Base-by-base conservation (phyloP, 2,888 invertebrate species). In the Drosophila crucigera region DNA sequence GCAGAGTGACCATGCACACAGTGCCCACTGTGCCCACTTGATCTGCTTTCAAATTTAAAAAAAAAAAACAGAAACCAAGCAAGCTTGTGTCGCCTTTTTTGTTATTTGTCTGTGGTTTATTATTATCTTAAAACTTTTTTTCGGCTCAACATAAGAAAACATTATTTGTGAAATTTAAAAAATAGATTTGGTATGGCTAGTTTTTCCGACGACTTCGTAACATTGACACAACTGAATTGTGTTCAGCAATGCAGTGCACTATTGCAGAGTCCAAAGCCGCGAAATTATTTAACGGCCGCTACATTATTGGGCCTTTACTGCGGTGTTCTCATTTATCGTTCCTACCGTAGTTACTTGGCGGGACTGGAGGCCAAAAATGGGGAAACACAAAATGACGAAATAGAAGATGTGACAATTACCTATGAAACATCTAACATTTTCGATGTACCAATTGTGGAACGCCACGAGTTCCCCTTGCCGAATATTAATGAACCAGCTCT, bases 221-320 rank as follows among this genome's bases (percentile, higher is more conserved):
- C 69, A 14, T 54, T 78, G 10, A 65, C 68, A 22, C 76, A 60
- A 28, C 33, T 63, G 11, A 76, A 58, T 61, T 75, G 65, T 52
- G 65, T 79, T 3, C 70, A 52, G 14, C 41, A 61, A 43, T 73
- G 73, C 39, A 60, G 49, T 28, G 52, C 64, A 4, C 14, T 77
- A 0, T 43, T 79, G 1, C 30, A 61, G 25, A 52, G 10, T 30
- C 69, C 73, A 7, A 52, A 35, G 28, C 39, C 60, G 5, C 37
- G 66, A 11, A 79, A 80, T 31, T 73, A 49, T 49, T 4, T 66
- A 10, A 67, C 49, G 3, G 53, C 58, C 10, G 66, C 56, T 11
- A 52, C 65, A 16, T 41, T 79, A 2, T 58, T 79, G 14, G 54
- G 78, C 6, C 3, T 79, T 0, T 79, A 79, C 19, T 80, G 80